Conservation (phyloP, 2,888 invertebrate species). For the Tachina grossa region DNA sequence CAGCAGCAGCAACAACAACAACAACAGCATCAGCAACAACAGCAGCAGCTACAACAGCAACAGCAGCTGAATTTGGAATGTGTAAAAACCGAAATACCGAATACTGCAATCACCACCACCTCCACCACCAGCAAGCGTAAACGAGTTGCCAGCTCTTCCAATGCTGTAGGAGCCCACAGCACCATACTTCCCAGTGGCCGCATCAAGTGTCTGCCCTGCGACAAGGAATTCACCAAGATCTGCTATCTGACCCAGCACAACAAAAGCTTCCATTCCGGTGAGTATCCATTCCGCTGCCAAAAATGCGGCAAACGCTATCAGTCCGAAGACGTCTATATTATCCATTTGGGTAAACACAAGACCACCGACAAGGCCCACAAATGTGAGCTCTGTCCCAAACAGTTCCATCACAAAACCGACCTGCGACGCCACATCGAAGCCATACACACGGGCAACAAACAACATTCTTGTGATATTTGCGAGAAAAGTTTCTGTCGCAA, state of each 20-base stretch:
- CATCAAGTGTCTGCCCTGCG: constrained; percentile 90
- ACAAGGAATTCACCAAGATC: constrained; percentile 92
- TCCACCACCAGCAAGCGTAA: constrained; percentile 59
- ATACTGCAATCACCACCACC: constrained; percentile 6
- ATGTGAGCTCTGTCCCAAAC: constrained; percentile 92
- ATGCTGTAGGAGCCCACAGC: constrained; percentile 28
- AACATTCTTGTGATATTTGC: constrained; percentile 91
- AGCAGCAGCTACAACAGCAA: not conserved
- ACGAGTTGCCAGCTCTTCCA: constrained; percentile 75
- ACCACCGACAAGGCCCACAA: constrained; percentile 93
- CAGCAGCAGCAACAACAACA: not conserved
- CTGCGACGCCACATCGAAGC: constrained; percentile 93
- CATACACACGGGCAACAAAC: constrained; percentile 91
- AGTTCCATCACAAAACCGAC: constrained; percentile 96
- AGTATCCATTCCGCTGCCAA: constrained; percentile 92
- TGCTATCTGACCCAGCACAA: constrained; percentile 96
- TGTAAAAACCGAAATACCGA: not conserved
- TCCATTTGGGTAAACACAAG: constrained; percentile 89
- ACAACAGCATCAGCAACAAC: constrained; percentile 6
- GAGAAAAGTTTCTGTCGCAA: constrained; percentile 94
- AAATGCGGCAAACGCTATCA: constrained; percentile 94
- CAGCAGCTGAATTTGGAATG: not conserved
- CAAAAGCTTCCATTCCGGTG: constrained; percentile 93
- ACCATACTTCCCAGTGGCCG: constrained; percentile 77
- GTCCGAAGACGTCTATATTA: constrained; percentile 87